Evolutionary conservation across 2,113 vertebrate genomes (phyloP), one percentile per base, ranked within the genome.

Genomic region (Asarcornis scutulata): DNA sequence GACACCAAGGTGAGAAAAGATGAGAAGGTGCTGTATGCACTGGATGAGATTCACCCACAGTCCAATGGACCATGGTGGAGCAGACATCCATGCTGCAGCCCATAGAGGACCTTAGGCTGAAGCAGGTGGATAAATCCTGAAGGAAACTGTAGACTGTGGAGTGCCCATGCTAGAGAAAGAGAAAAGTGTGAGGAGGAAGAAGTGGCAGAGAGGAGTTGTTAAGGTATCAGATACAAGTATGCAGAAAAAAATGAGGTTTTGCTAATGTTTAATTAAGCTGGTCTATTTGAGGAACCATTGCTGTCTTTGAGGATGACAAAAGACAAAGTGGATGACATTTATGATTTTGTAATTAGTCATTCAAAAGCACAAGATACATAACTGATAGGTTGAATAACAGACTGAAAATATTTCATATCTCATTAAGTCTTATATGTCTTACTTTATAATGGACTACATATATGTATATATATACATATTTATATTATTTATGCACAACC

Each of bases 121-220:
- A 64, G 48, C 16, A 76, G 14, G 12, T 44, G 55, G 5, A 15
- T 25, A 36, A 78, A 64, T 16, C 27, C 21, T 56, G 34, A 27
- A 50, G 42, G 22, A 58, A 27, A 52, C 52, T 29, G 26, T 27
- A 55, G 44, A 7, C 22, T 29, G 42, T 5, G 34, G 34, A 86
- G 32, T 67, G 27, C 6, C 58, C 23, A 7, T 1, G 1, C 2
- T 1, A n/a, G 17, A 73, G 5, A 12, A 50, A 7, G 8, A 31
- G 2, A 53, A 64, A 68, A 73, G 10, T 7, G 10, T 55, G 53
- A 84, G 9, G 4, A 22, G 2, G 8, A 84, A 53, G 25, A 25
- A 85, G 7, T 1, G 1, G 9, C 23, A 78, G 71, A 52, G 48
- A 46, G 17, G 32, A 36, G 10, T 25, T 73, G 59, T 63, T 58